Percentiles rank a stretch among this genome's conserved stretches.
Conservation (phyloP, 2,113 vertebrate species). For the Ammodytes dubius region DNA sequence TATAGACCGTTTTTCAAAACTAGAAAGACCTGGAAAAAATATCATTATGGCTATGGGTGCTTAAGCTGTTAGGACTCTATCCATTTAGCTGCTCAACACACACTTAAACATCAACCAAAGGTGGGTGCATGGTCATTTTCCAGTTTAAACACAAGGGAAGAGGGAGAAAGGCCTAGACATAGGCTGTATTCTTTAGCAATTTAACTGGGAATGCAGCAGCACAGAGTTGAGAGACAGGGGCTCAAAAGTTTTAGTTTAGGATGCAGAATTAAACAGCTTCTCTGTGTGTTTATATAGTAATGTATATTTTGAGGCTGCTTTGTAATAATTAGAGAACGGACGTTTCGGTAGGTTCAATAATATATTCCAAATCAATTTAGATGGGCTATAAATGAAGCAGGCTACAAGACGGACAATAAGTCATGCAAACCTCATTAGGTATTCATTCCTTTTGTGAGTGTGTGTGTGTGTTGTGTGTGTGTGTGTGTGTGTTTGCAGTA, state of each 20-base stretch:
- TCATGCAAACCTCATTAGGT: conserved; percentile 80
- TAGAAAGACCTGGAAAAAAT: conserved; percentile 31
- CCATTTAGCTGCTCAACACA: conserved; percentile 50
- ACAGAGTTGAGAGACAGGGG: conserved; percentile 61
- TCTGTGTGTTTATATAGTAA: conserved; percentile 59
- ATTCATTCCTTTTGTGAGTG: conserved; percentile 51
- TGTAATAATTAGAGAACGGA: conserved; percentile 76
- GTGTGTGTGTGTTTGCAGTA: conserved; percentile 64
- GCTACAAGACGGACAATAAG: conserved; percentile 79
- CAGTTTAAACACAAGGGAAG: conserved; percentile 69
- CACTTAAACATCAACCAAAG: conserved; percentile 65
- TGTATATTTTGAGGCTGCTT: conserved; percentile 73
- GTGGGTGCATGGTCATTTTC: conserved; percentile 65
- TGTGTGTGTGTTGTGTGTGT: conserved; percentile 49
- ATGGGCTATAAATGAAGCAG: conserved; percentile 77
- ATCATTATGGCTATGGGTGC: conserved; percentile 28
- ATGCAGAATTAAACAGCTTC: conserved; percentile 69
- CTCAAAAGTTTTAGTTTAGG: conserved; percentile 76
- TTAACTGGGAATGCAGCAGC: conserved; percentile 71
- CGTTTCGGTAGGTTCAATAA: conserved; percentile 80
- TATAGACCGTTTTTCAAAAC: background rate
- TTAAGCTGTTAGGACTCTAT: conserved; percentile 47
- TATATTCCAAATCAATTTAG: conserved; percentile 82
- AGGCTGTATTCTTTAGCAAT: conserved; percentile 63
- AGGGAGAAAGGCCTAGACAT: conserved; percentile 62